Evolutionary conservation across 2,888 invertebrate species (phyloP), one percentile per base, ranked within the genome.

Genomic region (Octodonta nipae): DNA sequence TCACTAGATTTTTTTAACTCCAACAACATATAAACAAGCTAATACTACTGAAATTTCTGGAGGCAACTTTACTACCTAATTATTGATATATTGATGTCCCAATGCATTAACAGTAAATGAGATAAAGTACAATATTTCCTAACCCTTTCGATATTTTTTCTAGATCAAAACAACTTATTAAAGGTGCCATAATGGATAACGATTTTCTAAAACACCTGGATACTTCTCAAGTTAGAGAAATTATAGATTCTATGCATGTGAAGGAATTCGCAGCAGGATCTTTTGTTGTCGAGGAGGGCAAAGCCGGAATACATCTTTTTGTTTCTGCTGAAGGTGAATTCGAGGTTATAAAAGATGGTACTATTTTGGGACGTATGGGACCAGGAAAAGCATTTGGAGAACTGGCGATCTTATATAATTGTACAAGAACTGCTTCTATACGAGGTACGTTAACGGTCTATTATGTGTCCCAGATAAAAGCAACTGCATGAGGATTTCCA

Each of bases 401-500:
- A 55, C 58, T 80, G 31, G 79, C 79, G n/a, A 71, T 81, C 42
- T 61, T 81, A 3, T 81, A 81, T 60, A 79, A 80, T 56, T 80
- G 79, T 54, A 76, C 75, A 7, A 58, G 77, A 40, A 78, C 77
- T 3, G 77, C 77, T 2, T 73, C n/a, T n/a, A n/a, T n/a, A n/a
- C n/a, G n/a, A n/a, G n/a, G n/a, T n/a, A n/a, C n/a, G n/a, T n/a
- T n/a, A n/a, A n/a, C n/a, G n/a, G n/a, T n/a, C n/a, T n/a, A n/a
- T n/a, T n/a, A n/a, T n/a, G n/a, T n/a, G n/a, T n/a, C n/a, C n/a
- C n/a, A n/a, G n/a, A n/a, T n/a, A n/a, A n/a, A n/a, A n/a, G n/a
- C n/a, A n/a, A n/a, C n/a, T n/a, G n/a, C n/a, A n/a, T n/a, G n/a
- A n/a, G n/a, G n/a, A n/a, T n/a, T n/a, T n/a, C n/a, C n/a, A n/a